Conservation (phyloP, 2,888 invertebrate species). For the Diachrysia chrysitis region DNA sequence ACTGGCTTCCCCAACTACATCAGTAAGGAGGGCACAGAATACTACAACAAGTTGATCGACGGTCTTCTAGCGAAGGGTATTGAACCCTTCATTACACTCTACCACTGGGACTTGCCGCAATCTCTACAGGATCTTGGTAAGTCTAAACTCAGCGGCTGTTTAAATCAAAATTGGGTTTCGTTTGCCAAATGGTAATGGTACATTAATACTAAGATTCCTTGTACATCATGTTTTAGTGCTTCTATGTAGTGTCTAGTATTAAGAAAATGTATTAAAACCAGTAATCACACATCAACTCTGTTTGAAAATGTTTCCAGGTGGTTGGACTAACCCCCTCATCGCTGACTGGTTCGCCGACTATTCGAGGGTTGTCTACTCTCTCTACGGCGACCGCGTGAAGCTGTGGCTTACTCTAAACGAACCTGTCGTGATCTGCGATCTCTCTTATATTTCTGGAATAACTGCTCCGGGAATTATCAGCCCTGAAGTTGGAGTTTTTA, state of each 20-base stretch:
- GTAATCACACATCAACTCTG: too few species aligned
- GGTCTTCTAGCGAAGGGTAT: constrained; percentile 83
- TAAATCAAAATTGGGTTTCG: too few species aligned
- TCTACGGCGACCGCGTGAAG: constrained; percentile 90
- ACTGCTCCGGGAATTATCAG: constrained; percentile 71
- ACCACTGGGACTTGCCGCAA: constrained; percentile 80
- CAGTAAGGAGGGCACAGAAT: constrained; percentile 90
- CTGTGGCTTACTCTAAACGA: constrained; percentile 93
- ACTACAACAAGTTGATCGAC: constrained; percentile 88
- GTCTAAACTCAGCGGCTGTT: constrained; percentile 44
- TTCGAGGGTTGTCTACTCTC: constrained; percentile 86
- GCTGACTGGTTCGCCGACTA: constrained; percentile 90
- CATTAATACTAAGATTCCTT: constrained; percentile 11
- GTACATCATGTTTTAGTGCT: too few species aligned
- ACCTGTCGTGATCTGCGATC: constrained; percentile 83
- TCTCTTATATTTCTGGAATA: constrained; percentile 75
- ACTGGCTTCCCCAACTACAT: constrained; percentile 87
- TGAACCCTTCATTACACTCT: constrained; percentile 83
- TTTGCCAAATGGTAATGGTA: too few species aligned
- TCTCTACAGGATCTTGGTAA: constrained; percentile 66
- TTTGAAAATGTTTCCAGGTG: too few species aligned
- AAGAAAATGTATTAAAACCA: too few species aligned
- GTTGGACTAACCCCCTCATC: too few species aligned
- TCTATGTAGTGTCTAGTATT: too few species aligned
- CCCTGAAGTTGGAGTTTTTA: constrained; percentile 83